These are phyloP conservation scores for Oryzias melastigma DNA, from an alignment of 2,113 vertebrate species.

Conservation along the genomic window DNA sequence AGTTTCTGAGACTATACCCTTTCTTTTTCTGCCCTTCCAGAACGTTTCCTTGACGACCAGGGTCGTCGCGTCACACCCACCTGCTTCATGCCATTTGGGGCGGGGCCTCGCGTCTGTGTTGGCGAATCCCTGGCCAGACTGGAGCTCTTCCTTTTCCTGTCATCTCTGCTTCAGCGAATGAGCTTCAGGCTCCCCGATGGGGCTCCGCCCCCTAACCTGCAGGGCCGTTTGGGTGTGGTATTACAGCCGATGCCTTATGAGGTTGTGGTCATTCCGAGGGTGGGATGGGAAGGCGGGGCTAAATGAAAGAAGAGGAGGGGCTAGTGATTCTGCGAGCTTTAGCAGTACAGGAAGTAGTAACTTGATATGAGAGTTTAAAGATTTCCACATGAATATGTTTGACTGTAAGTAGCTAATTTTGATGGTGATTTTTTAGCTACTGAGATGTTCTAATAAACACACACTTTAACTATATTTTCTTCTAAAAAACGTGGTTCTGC, in stretches of 20 bases:
- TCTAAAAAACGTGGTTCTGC: neutral
- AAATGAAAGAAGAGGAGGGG: constrained; percentile 8
- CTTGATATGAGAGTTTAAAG: no score
- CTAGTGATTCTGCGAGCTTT: neutral
- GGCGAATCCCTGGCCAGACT: constrained; percentile 77
- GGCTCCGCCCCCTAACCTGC: constrained; percentile 67
- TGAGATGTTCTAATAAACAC: no score
- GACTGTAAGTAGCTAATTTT: no score
- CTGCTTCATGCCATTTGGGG: constrained; percentile 78
- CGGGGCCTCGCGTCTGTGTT: constrained; percentile 79
- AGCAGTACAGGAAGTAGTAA: no score
- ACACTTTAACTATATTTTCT: neutral
- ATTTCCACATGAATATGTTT: no score
- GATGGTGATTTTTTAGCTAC: no score
- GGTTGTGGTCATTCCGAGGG: constrained; percentile 52
- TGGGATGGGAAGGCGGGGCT: constrained; percentile 33
- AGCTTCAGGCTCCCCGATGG: constrained; percentile 56
- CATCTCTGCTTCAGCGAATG: constrained; percentile 76
- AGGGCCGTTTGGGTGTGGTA: constrained; percentile 74
- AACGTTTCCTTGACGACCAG: constrained; percentile 72
- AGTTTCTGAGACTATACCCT: no score
- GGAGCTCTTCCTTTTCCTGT: constrained; percentile 79
- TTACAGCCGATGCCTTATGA: constrained; percentile 72
- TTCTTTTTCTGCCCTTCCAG: constrained; percentile 36
- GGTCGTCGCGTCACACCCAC: constrained; percentile 59